Evolutionary conservation across 2,797 vertebrate genomes (phyloP).

Genomic region (Falco naumanni): DNA sequence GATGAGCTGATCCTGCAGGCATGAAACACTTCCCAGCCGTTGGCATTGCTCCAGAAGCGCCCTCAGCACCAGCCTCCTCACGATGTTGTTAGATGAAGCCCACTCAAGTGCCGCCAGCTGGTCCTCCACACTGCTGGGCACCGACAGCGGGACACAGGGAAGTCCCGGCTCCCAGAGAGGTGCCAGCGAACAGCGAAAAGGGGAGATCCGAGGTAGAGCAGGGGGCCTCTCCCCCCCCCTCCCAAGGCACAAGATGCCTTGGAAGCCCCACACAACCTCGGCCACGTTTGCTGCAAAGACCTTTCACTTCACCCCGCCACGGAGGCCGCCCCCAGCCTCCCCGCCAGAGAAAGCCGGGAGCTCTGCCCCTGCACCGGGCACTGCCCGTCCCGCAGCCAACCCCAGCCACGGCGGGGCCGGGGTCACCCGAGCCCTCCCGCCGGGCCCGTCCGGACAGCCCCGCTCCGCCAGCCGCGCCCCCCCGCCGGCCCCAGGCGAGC

Average conservation of each 20-base stretch:
- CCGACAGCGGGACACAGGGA: accelerated
- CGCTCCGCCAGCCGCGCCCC: neutral
- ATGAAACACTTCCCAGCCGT: accelerated
- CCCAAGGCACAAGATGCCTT: accelerated
- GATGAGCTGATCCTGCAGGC: neutral
- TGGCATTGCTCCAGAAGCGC: accelerated
- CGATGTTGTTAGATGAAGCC: accelerated
- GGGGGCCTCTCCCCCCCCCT: accelerated
- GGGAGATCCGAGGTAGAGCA: accelerated
- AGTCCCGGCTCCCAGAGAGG: neutral
- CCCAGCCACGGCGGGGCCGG: too few relatives aligned
- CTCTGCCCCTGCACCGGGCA: neutral
- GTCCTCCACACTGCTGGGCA: accelerated
- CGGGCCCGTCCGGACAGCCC: neutral
- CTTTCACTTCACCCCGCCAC: accelerated
- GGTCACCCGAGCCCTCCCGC: neutral
- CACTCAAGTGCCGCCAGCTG: accelerated
- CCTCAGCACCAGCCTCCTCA: neutral
- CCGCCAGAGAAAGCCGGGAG: neutral
- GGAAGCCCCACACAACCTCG: neutral
- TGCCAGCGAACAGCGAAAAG: too few relatives aligned
- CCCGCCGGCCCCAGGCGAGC: neutral
- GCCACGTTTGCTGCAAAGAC: accelerated
- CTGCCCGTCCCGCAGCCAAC: neutral
- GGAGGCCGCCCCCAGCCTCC: accelerated